Evolutionary conservation across 2,113 vertebrate genomes (phyloP), one percentile per base, ranked within the genome.

Genomic region (Polypterus bichir): DNA sequence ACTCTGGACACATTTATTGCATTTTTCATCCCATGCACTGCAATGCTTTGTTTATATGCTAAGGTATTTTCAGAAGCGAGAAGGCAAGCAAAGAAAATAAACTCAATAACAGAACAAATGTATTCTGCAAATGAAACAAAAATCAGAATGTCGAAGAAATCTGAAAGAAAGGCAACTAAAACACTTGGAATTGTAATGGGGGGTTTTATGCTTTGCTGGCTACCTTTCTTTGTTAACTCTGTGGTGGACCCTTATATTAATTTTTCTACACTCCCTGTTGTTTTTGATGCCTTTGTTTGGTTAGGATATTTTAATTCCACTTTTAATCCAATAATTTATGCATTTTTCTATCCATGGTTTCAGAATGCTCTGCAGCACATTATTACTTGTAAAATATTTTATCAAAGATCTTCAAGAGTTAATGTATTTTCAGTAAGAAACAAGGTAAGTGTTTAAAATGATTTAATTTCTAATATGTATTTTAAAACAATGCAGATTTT

Each of bases 251-350:
- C 70, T 27, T 70, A 71, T 56, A 70, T 46, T 7, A 63, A 71
- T 59, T 75, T 77, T 63, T 51, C 64, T 49, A 75, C 70, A 5
- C 76, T 70, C 60, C 4, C 44, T 3, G 46, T 59, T 7, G 11
- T 77, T 9, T 71, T 67, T 74, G 76, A 77, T 5, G 27, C 60
- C 0, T 71, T 75, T 65, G 27, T 65, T 4, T 77, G 76, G 73
- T 46, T 75, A 46, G 69, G 70, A 3, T 75, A 74, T 61, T 63
- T 77, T 51, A 75, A 77, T 62, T 75, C 73, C 9, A 65, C 73
- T 3, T 54, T 75, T 53, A 75, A 77, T 58, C 76, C 76, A 47
- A 67, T 77, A 4, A 75, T 77, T 56, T 77, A 77, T 48, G 76
- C 65, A 6, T 54, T 74, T 47, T 69, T 75, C 54, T 77, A 75